Percentiles rank a stretch among this genome's conserved stretches.
phyloP scores from a whole-genome alignment of 1,140 invertebrate species.

The Plodia interpunctella region DNA sequence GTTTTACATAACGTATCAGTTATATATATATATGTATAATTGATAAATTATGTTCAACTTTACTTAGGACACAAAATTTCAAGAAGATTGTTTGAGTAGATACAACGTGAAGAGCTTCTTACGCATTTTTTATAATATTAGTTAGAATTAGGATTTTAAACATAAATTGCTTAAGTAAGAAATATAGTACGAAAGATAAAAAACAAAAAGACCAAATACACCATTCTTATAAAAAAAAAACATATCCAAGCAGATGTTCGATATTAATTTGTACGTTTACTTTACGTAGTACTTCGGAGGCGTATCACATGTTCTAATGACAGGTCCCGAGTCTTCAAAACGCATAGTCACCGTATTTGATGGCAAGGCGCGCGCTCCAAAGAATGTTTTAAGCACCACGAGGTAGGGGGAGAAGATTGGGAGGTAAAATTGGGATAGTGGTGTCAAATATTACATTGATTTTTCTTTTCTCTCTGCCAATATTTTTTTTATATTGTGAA shows the following conservation, averaged over 20 bases:
- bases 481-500: too few relatives aligned
- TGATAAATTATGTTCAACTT: too few relatives aligned
- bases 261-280: slow-evolving; percentile 3
- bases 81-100: too few relatives aligned
- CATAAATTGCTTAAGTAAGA: too few relatives aligned
- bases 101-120: too few relatives aligned
- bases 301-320: slow-evolving; percentile 27
- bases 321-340: slow-evolving; percentile 23
- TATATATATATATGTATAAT: background rate
- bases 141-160: too few relatives aligned
- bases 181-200: too few relatives aligned
- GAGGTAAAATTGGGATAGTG: background rate
- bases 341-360: slow-evolving; percentile 32
- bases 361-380: slow-evolving; percentile 19
- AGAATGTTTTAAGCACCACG: slow-evolving; percentile 11
- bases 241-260: background rate
- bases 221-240: background rate
- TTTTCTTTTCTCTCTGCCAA: too few relatives aligned
- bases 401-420: background rate
- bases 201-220: background rate
- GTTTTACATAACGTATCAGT: background rate
- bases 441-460: too few relatives aligned
- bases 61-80: too few relatives aligned
- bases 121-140: too few relatives aligned
- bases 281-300: background rate